Evolutionary conservation across 2,113 vertebrate genomes (phyloP), one percentile per base, ranked within the genome.

Genomic region (Excalfactoria chinensis): DNA sequence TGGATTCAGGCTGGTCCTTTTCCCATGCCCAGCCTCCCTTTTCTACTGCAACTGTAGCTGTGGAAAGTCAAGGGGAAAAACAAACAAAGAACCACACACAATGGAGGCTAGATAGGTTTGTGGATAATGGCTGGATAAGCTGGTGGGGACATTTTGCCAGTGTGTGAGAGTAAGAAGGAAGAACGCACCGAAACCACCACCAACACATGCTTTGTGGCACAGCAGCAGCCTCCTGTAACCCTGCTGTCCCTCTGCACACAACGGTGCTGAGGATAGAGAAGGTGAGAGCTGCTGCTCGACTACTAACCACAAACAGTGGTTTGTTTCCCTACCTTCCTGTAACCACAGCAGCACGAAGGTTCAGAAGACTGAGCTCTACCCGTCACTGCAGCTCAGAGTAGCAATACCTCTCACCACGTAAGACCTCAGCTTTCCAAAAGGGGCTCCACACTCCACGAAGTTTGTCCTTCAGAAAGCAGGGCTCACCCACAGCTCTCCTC

Each of bases 51-150:
- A 87, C 60, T 32, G 0, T 1, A 60, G 59, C 1, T 22, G 32
- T 51, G 34, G 51, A 23, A 93, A 81, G 48, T 15, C 35, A 70
- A 84, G 35, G 43, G 34, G 22, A n/a, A 60, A 44, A 13, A 67
- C 11, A 63, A 25, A 2, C 9, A 10, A 7, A 1, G 1, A 5
- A 2, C 5, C 56, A 22, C 2, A 3, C 8, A 3, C 60, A n/a
- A n/a, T 7, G 25, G n/a, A 41, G 11, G 32, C 55, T 30, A 32
- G 56, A 58, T 8, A 78, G n/a, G 60, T 22, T 51, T 59, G n/a
- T 63, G 16, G 30, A 32, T 32, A 0, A 37, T 0, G 1, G 66
- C 73, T 75, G 69, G 53, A 68, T 40, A 35, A 82, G 70, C n/a
- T 5, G 6, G 59, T 2, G 19, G 63, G 87, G 62, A 53, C 58